phyloP scores from a whole-genome alignment of 2,113 vertebrate genomes.

The Balaeniceps rex region DNA sequence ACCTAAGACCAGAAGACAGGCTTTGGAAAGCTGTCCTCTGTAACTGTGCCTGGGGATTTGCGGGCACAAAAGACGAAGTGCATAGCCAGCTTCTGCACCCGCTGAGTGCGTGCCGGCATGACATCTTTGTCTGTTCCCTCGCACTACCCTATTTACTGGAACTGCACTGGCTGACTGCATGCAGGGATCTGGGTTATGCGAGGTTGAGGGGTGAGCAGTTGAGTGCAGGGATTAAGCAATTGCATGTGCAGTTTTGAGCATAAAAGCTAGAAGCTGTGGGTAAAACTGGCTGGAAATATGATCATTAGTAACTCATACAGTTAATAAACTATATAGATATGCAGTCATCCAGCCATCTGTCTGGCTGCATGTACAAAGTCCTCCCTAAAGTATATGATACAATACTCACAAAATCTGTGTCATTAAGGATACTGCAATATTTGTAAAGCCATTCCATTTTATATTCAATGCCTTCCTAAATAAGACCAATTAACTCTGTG shows the following conservation, averaged over 20 bases:
- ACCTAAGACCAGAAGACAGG: background rate
- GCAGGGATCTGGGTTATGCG: background rate
- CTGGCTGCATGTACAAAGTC: background rate
- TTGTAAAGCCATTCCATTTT: background rate
- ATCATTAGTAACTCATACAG: background rate
- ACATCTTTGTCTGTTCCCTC: background rate
- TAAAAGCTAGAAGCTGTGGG: background rate
- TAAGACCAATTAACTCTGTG: background rate
- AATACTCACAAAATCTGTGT: background rate
- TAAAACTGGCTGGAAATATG: background rate
- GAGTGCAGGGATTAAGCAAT: background rate
- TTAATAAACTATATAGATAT: background rate
- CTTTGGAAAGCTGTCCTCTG: background rate
- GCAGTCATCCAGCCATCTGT: background rate
- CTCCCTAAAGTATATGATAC: background rate
- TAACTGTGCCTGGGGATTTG: background rate
- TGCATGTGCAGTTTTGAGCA: background rate
- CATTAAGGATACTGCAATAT: background rate
- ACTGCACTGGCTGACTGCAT: background rate
- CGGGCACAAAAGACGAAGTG: background rate
- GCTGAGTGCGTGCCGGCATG: background rate
- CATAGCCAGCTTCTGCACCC: background rate
- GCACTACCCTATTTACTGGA: background rate
- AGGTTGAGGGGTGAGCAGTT: background rate
- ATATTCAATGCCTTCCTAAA: background rate